phyloP scores from a whole-genome alignment of 2,888 invertebrate genomes.

The Zaprionus bogoriensis region DNA sequence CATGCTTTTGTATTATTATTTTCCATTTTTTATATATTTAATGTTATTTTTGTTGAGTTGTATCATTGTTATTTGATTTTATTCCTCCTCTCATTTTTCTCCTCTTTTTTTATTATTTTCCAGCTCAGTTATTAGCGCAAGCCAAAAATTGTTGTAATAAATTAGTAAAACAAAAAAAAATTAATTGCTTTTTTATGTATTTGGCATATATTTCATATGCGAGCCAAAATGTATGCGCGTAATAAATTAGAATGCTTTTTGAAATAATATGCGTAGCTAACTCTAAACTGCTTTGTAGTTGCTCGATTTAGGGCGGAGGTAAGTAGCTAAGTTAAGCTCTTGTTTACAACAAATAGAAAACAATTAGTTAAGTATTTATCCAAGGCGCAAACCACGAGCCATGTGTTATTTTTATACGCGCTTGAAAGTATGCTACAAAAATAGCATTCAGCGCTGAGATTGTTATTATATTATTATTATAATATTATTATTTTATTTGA shows the following conservation, averaged over 20 bases:
- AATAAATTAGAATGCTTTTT: constrained; percentile 44
- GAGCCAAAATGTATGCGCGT: constrained; percentile 1
- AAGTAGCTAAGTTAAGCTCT: constrained; percentile 21
- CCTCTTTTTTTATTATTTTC: constrained; percentile 52
- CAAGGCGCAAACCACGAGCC: background rate
- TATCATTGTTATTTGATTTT: constrained; percentile 48
- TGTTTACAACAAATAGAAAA: background rate
- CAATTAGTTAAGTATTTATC: background rate
- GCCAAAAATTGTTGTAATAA: constrained; percentile 63
- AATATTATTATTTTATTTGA: too few relatives aligned
- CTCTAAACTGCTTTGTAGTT: constrained; percentile 31
- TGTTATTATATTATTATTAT: too few relatives aligned
- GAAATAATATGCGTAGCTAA: constrained; percentile 37
- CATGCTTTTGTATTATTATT: constrained; percentile 49
- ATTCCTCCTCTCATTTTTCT: constrained; percentile 46
- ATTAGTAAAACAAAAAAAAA: constrained; percentile 56
- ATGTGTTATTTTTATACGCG: background rate
- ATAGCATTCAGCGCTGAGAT: background rate
- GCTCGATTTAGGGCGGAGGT: constrained; percentile 21
- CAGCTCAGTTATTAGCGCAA: constrained; percentile 78
- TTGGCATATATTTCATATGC: constrained; percentile 11
- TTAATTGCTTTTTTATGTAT: constrained; percentile 44
- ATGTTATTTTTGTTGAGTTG: constrained; percentile 53
- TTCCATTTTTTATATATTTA: constrained; percentile 39
- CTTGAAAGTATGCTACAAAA: constrained; percentile 1